Evolutionary conservation across 2,888 invertebrate genomes (phyloP).

Genomic region (Macaria notata): DNA sequence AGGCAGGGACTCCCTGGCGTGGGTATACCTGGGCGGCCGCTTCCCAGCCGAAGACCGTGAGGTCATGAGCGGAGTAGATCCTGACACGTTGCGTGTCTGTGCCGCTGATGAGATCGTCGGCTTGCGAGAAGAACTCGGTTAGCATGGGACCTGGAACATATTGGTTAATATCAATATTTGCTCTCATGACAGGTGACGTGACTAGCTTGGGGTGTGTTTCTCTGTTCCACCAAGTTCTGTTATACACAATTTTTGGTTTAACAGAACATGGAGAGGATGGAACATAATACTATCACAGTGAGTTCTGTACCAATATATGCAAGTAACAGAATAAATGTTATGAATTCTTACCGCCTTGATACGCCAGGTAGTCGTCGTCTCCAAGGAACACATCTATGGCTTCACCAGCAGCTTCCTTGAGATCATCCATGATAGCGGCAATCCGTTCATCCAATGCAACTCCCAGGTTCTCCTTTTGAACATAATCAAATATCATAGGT

Average conservation of each 20-base stretch:
- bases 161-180: too few species aligned
- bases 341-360: slow-evolving; percentile 37
- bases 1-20: slow-evolving; percentile 40
- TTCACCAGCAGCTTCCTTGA: slow-evolving; percentile 37
- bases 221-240: too few species aligned
- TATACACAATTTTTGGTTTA: too few species aligned
- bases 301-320: too few species aligned
- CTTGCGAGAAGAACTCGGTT: slow-evolving; percentile 35
- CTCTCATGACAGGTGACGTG: too few species aligned
- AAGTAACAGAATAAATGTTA: too few species aligned
- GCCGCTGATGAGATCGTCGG: slow-evolving; percentile 33
- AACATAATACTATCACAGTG: too few species aligned
- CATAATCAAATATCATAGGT: too few species aligned
- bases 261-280: too few species aligned
- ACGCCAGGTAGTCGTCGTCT: slow-evolving; percentile 22
- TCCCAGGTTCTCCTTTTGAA: slow-evolving; percentile 39
- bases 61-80: slow-evolving; percentile 45
- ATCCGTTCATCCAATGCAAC: slow-evolving; percentile 33
- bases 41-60: slow-evolving; percentile 38
- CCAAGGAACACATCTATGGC: slow-evolving; percentile 37
- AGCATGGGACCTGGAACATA: slow-evolving; percentile 1
- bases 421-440: slow-evolving; percentile 29
- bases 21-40: slow-evolving; percentile 28
- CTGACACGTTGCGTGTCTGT: slow-evolving; percentile 32
- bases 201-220: too few species aligned